Evolutionary conservation across 1,140 invertebrate genomes (phyloP).

Genomic region (Himalopsyche phryganea): DNA sequence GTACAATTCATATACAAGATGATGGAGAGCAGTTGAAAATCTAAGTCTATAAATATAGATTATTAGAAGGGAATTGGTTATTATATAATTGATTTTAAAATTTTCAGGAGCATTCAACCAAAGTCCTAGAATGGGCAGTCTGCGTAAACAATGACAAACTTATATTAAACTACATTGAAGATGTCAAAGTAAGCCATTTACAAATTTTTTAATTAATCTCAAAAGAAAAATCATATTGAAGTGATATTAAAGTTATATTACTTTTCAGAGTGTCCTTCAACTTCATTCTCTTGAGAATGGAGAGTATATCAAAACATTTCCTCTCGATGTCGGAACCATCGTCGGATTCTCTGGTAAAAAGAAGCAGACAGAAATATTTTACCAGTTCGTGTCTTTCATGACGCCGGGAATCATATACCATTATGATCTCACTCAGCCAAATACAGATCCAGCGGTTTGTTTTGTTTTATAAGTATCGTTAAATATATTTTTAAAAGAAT

Average conservation of each 20-base stretch:
- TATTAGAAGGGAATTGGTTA: no score
- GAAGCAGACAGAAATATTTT: slow-evolving; percentile 88
- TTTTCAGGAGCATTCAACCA: slow-evolving; percentile 72
- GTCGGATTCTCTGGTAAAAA: slow-evolving; percentile 80
- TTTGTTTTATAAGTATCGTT: neutral
- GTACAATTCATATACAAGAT: no score
- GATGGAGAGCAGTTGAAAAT: no score
- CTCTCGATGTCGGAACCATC: slow-evolving; percentile 84
- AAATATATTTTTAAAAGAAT: slow-evolving; percentile 1
- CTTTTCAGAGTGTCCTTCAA: slow-evolving; percentile 76
- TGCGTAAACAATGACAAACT: slow-evolving; percentile 84
- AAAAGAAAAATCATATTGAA: no score
- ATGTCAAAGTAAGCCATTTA: slow-evolving; percentile 78
- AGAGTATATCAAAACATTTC: slow-evolving; percentile 66
- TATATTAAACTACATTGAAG: slow-evolving; percentile 86
- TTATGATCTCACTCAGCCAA: slow-evolving; percentile 70
- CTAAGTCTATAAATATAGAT: no score
- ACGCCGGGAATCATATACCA: slow-evolving; percentile 88
- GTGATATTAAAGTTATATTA: no score
- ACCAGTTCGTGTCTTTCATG: slow-evolving; percentile 90
- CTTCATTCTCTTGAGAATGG: slow-evolving; percentile 76
- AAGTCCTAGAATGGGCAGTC: slow-evolving; percentile 86
- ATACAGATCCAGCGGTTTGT: slow-evolving; percentile 60
- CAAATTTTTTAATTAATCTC: slow-evolving; percentile 4
- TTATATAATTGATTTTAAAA: no score